phyloP scores from a whole-genome alignment of 2,888 invertebrate species.

The Lottia gigantea region DNA sequence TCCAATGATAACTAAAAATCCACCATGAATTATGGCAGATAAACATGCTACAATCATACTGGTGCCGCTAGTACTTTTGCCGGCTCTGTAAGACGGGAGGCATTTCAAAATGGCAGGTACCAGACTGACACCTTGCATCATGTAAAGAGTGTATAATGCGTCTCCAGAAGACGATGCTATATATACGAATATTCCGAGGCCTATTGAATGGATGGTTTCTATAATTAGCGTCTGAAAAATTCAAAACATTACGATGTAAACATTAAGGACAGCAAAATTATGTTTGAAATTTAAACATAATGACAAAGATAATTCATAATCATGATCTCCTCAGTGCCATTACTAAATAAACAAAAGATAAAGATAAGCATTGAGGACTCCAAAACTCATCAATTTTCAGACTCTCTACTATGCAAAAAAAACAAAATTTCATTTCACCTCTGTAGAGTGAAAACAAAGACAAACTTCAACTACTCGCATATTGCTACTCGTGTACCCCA shows the following conservation, averaged over 20 bases:
- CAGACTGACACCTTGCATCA: constrained; percentile 34
- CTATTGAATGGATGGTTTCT: constrained; percentile 49
- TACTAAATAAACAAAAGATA: no score
- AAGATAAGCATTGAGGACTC: no score
- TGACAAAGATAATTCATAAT: no score
- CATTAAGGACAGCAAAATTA: no score
- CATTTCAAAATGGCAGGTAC: constrained; percentile 39
- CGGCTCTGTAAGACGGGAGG: not conserved
- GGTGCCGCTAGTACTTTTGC: not conserved
- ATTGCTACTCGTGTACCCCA: no score
- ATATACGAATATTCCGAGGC: constrained; percentile 45
- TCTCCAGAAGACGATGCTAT: constrained; percentile 47
- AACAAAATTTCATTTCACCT: not conserved
- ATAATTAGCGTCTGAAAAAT: constrained; percentile 36
- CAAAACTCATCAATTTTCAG: no score
- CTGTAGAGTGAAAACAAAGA: not conserved
- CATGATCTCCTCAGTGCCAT: no score
- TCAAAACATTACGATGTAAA: no score
- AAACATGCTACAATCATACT: not conserved
- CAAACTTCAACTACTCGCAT: not conserved
- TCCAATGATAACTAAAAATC: not conserved
- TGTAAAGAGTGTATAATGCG: constrained; percentile 37
- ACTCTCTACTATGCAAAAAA: no score
- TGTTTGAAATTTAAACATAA: no score
- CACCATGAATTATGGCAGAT: not conserved